Evolutionary conservation across 2,113 vertebrate species (phyloP).

Genomic region (Sus scrofa): DNA sequence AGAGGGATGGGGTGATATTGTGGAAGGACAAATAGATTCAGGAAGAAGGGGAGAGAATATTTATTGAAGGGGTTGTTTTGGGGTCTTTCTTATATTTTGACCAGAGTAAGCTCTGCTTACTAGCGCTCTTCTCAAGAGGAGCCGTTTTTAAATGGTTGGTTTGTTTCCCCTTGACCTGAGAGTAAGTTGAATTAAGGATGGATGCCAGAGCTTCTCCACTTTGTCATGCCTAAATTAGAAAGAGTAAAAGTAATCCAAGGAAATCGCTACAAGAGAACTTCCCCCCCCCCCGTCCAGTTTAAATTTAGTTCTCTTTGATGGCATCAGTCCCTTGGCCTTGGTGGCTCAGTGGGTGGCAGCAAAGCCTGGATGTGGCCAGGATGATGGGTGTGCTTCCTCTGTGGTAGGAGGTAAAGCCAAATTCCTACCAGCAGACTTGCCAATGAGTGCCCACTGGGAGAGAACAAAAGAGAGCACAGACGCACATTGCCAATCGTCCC

Average conservation of each 20-base stretch:
- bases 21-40: constrained; percentile 31
- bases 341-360: background rate
- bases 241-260: background rate
- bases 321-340: background rate
- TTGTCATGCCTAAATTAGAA: constrained; percentile 50
- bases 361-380: background rate
- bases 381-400: background rate
- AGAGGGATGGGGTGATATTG: background rate
- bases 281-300: background rate
- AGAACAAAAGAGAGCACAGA: background rate
- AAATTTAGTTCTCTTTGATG: constrained; percentile 10
- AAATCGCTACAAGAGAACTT: background rate
- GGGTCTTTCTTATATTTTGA: constrained; percentile 51
- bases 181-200: constrained; percentile 40
- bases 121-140: background rate
- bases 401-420: background rate
- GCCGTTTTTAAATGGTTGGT: background rate
- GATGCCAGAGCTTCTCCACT: background rate
- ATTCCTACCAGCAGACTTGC: background rate
- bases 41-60: background rate
- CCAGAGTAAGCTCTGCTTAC: constrained; percentile 51
- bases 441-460: background rate
- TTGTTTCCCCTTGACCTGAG: constrained; percentile 39
- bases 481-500: background rate
- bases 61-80: constrained; percentile 16